phyloP scores from a whole-genome alignment of 2,797 vertebrate species.

The Eulemur mongoz region DNA sequence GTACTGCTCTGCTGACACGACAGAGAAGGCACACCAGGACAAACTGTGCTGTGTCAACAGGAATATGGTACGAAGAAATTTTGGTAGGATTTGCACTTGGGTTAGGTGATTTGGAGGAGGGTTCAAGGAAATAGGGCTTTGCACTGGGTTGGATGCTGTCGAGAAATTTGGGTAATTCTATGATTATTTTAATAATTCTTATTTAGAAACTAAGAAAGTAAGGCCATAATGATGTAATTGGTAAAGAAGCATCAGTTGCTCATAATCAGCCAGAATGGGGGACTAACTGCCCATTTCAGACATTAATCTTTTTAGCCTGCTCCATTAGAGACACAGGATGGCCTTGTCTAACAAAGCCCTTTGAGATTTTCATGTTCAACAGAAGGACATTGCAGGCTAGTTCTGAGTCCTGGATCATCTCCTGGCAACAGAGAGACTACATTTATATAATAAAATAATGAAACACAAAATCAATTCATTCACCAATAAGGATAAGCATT shows the following conservation, averaged over 20 bases:
- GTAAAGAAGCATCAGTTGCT: background rate
- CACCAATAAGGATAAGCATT: background rate
- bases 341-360: background rate
- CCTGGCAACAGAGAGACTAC: background rate
- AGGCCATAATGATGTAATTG: background rate
- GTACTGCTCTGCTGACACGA: background rate
- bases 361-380: background rate
- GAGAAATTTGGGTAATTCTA: background rate
- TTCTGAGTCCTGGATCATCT: background rate
- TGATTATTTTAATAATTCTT: background rate
- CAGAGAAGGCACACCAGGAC: background rate
- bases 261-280: background rate
- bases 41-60: background rate
- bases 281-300: background rate
- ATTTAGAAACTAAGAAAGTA: background rate
- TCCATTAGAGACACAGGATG: background rate
- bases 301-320: background rate
- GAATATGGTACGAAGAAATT: background rate
- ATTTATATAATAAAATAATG: conserved; percentile 1
- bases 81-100: background rate
- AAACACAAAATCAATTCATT: background rate
- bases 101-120: background rate
- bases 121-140: background rate
- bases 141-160: background rate
- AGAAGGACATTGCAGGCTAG: background rate